Percentiles rank a stretch among this genome's conserved stretches.
These are phyloP conservation scores for Indicator indicator DNA, from an alignment of 2,113 vertebrate genomes.

Conservation along the genomic window DNA sequence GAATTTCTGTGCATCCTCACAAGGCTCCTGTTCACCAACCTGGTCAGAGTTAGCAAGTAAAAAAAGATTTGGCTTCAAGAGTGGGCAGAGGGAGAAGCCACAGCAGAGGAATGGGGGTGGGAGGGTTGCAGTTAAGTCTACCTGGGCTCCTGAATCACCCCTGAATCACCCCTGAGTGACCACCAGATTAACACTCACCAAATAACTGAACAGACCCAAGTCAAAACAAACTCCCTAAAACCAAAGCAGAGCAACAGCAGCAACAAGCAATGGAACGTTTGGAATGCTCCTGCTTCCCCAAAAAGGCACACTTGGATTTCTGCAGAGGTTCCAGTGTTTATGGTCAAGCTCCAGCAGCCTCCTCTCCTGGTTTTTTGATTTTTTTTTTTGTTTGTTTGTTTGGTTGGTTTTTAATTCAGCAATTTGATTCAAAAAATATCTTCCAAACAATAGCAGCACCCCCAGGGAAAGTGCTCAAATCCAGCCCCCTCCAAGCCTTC, in stretches of 20 bases:
- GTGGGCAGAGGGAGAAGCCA: neutral
- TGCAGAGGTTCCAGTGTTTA: neutral
- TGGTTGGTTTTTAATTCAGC: neutral
- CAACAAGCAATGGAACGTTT: neutral
- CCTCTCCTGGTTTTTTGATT: neutral
- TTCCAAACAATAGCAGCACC: neutral
- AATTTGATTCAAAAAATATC: neutral
- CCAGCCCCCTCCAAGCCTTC: neutral
- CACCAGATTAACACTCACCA: neutral
- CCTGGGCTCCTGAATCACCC: neutral
- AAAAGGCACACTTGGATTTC: neutral
- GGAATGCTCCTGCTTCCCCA: constrained; percentile 25
- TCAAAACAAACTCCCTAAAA: neutral
- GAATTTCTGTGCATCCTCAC: neutral
- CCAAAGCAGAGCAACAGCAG: neutral
- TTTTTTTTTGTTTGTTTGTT: too few species aligned
- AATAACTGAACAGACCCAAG: neutral
- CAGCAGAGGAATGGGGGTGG: rapidly evolving
- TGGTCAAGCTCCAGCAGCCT: neutral
- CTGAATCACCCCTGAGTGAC: neutral
- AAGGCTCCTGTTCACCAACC: neutral
- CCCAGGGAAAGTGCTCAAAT: neutral
- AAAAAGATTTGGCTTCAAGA: neutral
- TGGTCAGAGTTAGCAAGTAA: neutral
- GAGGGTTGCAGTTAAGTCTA: neutral